Percentiles rank a stretch among this genome's conserved stretches.
Conservation (phyloP, 23 tunicate species). For the Clavelina lepadiformis region DNA sequence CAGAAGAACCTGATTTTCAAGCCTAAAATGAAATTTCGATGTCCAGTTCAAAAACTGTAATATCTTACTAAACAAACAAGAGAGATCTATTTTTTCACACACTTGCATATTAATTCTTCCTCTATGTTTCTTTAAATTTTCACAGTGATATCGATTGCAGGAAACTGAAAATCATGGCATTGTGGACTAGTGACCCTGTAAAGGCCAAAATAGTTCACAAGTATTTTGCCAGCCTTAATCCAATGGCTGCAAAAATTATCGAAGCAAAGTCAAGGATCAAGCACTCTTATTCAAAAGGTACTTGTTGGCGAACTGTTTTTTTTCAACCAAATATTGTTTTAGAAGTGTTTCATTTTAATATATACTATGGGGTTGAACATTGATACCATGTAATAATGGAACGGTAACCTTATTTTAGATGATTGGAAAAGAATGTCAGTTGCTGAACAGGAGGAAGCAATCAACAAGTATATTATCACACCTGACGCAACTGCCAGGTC, state of each 20-base stretch:
- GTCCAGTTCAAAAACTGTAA: too few relatives aligned
- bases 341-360: background rate
- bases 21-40: too few relatives aligned
- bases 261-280: background rate
- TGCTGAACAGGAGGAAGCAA: slow-evolving; percentile 2
- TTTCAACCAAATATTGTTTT: background rate
- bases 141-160: too few relatives aligned
- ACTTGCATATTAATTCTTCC: too few relatives aligned
- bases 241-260: slow-evolving; percentile 13
- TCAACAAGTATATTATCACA: background rate
- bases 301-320: background rate
- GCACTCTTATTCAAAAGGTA: slow-evolving; percentile 7
- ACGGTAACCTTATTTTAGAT: background rate
- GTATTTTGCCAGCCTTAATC: slow-evolving; percentile 15
- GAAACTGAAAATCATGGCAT: too few relatives aligned
- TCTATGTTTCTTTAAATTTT: too few relatives aligned
- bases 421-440: slow-evolving; percentile 6
- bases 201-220: slow-evolving; percentile 6
- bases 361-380: background rate
- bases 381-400: background rate
- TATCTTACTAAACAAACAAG: too few relatives aligned
- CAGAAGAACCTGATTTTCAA: too few relatives aligned
- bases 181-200: slow-evolving; percentile 8
- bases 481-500: slow-evolving; percentile 5
- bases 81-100: too few relatives aligned